Conservation (phyloP, 2,113 vertebrate species). For the Nyctibius bracteatus region DNA sequence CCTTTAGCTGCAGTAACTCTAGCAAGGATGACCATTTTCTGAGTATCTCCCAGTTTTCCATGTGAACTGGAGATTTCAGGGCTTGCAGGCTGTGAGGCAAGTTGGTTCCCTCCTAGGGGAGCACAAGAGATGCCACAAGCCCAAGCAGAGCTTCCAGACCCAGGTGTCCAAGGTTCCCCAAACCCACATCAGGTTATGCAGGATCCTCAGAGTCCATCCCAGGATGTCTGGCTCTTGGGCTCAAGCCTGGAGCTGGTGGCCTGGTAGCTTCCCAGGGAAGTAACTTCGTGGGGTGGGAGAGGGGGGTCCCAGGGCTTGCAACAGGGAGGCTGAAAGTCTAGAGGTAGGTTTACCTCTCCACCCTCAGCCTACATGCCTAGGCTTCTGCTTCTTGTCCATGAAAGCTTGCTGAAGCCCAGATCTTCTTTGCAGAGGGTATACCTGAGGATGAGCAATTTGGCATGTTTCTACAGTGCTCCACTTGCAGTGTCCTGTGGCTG, state of each 20-base stretch:
- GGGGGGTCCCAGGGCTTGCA: not conserved
- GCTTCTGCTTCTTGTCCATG: not conserved
- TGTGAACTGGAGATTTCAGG: not conserved
- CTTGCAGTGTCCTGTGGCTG: not conserved
- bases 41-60: not conserved
- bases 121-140: not conserved
- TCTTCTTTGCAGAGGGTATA: not conserved
- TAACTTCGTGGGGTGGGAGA: not conserved
- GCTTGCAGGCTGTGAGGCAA: not conserved
- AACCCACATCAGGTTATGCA: fast-evolving
- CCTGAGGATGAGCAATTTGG: not conserved
- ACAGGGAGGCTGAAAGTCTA: not conserved
- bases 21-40: not conserved
- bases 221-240: not conserved
- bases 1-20: not conserved
- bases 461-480: not conserved
- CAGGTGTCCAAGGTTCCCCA: not conserved
- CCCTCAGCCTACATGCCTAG: not conserved
- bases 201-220: not conserved
- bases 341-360: not conserved
- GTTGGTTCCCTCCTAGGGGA: not conserved
- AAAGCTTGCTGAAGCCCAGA: not conserved
- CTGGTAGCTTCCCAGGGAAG: not conserved
- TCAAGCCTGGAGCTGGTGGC: not conserved
- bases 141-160: not conserved